Evolutionary conservation across 2,113 vertebrate species (phyloP), one percentile per base, ranked within the genome.

Genomic region (Raphicerus campestris): DNA sequence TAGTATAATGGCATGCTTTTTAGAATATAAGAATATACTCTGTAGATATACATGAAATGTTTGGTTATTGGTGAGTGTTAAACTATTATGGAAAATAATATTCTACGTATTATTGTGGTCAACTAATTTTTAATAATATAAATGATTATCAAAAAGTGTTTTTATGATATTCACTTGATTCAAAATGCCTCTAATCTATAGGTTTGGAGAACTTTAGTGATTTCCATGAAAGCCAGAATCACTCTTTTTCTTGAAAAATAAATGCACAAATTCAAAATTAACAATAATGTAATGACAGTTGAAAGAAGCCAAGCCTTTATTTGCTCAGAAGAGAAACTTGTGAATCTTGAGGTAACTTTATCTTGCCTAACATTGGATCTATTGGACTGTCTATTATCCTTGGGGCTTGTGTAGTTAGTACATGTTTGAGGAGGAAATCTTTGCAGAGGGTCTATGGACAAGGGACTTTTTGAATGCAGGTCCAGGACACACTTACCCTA

Each of bases 241-340:
- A 53, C 24, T 86, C 93, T 98, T 98, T 98, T 92, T 98, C 89
- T 98, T 97, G 20, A 60, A 98, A 97, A 98, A 93, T 98, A 97
- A 98, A 98, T 93, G 95, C 97, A 96, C 97, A 98, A 96, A 94
- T 86, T 98, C 85, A 95, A 98, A 97, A 97, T 96, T 97, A 94
- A 97, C 96, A 96, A 3, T 73, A 39, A 73, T 24, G 93, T 98
- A 96, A 75, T 87, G 97, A 93, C 89, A 88, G 92, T 91, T 98
- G 96, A 97, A 97, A 97, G 95, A 97, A 97, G 90, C 53, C 83
- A 96, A 91, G 87, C 96, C 95, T 22, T 97, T 94, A 80, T 83
- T 97, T 92, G 87, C 82, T 96, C 90, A 53, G 16, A 58, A 97
- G 96, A 92, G 94, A 98, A 92, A 97, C 58, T 94, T 94, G 63